A percentile compares a stretch with the other conserved stretches of the same genome.
phyloP scores from a whole-genome alignment of 2,888 invertebrate genomes.

The Limnephilus auricula region DNA sequence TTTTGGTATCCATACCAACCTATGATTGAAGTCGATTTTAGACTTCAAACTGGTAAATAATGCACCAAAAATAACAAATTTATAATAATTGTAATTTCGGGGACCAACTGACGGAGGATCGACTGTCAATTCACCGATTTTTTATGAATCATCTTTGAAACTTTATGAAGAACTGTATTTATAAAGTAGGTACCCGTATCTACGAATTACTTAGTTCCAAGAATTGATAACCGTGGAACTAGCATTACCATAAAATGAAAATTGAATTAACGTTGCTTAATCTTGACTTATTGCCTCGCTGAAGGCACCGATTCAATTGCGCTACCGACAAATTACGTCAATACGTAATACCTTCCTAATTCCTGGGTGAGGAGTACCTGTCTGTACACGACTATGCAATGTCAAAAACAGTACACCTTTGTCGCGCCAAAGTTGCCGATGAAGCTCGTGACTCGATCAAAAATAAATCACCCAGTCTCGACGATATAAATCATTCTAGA shows the following conservation, averaged over 20 bases:
- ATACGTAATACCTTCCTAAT: constrained; percentile 1
- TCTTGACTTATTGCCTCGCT: not conserved
- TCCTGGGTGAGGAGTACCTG: not conserved
- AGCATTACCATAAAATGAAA: not conserved
- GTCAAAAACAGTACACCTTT: constrained; percentile 2
- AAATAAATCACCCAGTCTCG: not conserved
- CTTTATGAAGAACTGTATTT: not conserved
- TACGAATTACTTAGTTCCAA: not conserved
- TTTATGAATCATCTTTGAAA: not conserved
- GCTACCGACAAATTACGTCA: not conserved
- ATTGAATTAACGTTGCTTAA: not conserved
- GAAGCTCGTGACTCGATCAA: not conserved
- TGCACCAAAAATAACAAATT: too few species aligned
- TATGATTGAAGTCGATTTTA: too few species aligned
- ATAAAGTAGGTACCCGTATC: not conserved
- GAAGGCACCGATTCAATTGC: constrained; percentile 2
- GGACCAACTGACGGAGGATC: too few species aligned
- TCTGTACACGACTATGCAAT: not conserved
- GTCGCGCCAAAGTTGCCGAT: not conserved
- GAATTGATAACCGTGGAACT: not conserved
- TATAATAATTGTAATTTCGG: too few species aligned
- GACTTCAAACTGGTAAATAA: too few species aligned
- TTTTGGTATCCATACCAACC: too few species aligned
- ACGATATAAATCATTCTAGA: not conserved
- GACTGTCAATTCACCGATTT: too few species aligned